These are phyloP conservation scores for Euzetes globulus DNA, from an alignment of 2,888 invertebrate species.

Conservation along the genomic window DNA sequence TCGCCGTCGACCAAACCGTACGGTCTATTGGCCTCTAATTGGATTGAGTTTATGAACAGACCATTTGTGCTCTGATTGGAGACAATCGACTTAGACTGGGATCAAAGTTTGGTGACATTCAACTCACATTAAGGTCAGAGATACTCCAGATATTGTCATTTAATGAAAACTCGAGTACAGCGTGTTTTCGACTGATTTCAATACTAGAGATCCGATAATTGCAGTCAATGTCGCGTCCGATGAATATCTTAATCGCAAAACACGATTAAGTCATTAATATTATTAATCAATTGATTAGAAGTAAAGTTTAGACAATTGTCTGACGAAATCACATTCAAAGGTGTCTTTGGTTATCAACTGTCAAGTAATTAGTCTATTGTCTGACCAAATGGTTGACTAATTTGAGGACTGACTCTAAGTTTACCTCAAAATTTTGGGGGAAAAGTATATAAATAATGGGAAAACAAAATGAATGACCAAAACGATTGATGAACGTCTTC, in stretches of 20 bases:
- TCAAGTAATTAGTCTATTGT: no score
- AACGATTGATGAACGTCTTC: no score
- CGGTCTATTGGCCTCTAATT: neutral
- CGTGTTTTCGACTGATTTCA: constrained; percentile 32
- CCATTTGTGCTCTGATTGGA: constrained; percentile 32
- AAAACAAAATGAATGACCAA: no score
- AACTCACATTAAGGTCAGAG: constrained; percentile 3
- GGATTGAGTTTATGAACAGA: constrained; percentile 8
- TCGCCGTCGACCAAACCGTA: neutral
- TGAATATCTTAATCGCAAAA: neutral
- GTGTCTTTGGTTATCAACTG: no score
- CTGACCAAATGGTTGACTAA: no score
- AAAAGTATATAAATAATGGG: no score
- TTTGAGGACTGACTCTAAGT: no score
- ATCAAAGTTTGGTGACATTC: neutral
- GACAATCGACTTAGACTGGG: neutral
- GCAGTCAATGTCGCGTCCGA: constrained; percentile 32
- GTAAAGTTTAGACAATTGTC: neutral
- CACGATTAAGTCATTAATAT: neutral
- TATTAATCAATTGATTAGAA: neutral
- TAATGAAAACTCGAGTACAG: constrained; percentile 1
- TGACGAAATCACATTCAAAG: no score
- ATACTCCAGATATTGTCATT: constrained; percentile 9
- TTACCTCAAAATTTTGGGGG: no score
- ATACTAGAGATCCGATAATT: constrained; percentile 28